Base-by-base conservation (phyloP, 2,797 vertebrate species). In the Perodicticus potto region DNA sequence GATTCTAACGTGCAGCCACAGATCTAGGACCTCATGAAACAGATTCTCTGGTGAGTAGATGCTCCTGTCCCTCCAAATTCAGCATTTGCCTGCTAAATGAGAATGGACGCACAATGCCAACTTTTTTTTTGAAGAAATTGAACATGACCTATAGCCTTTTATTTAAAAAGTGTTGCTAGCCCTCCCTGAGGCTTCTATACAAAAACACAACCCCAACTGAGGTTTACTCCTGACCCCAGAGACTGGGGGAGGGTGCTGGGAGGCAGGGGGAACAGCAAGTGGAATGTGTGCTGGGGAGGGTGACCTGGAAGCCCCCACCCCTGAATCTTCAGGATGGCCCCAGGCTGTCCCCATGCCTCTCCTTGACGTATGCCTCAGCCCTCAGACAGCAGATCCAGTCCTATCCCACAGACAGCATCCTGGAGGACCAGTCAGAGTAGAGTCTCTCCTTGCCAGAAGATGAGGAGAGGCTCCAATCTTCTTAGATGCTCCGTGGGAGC, bases 321-420 rank as follows among this genome's bases (percentile, higher is more conserved):
- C 40, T 73, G 0, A 11, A 25, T 86, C 65, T 92, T 92, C 67
- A 86, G 86, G 86, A 45, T 13, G 27, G 65, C 81, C 37, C 84
- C 8, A 1, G 65, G 63, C 83, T 86, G 77, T 53, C 93, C 87
- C 34, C 20, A 13, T 12, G 94, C 91, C 86, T 70, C 76, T 74
- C 49, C 49, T 53, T 16, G 49, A 53, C 3, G 49, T 53, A 99
- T 16, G 99, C 99, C 73, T 99, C 99, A 0, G 99, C 99, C 92
- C 99, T 99, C 86, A 99, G 99, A 49, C 99, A 99, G 97, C 99
- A 99, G 98, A 99, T 99, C 0, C 99, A 99, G 98, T 99, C 99
- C 0, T 99, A 99, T 96, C 99, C 99, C 9, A 99, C 99, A 0
- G 99, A 99, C 98, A 99, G 99, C 97, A 99, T 99, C 76, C 98